Base-by-base conservation (phyloP, 2,888 invertebrate species). In the Scelioninae gen. 1 region DNA sequence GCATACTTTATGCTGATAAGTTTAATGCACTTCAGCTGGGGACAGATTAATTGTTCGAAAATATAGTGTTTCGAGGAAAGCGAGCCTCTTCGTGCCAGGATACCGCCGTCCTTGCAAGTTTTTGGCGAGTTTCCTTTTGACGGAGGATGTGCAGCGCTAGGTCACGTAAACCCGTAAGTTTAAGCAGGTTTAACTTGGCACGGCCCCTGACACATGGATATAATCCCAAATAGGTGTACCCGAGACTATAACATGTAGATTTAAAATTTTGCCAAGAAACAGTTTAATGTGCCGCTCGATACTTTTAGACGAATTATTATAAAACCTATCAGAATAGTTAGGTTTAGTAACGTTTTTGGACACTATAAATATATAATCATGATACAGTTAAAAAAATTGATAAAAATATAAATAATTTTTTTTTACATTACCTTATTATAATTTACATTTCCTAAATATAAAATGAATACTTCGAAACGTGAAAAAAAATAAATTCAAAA, bases 81-180 rank as follows among this genome's bases (percentile, higher is more conserved):
- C 55, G 72, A 82, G 56, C 77, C 63, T 29, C 68, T 82, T 63
- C 72, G 82, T 82, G 82, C 82, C 82, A 78, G 82, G 82, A 82
- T 82, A 77, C 49, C 32, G 77, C 53, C 82, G 53, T 71, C 77
- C 69, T 66, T 60, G 68, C 82, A 78, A 82, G 82, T 82, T 77
- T 78, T 82, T 68, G 63, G 82, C 68, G 72, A 82, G 77, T 72
- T 82, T 72, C 77, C 77, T 78, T 82, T 77, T 75, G 77, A 78
- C 72, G 74, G 40, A 82, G 77, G 77, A 78, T 78, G 77, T 78
- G 82, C 62, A 40, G 82, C 56, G 68, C 60, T 69, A 56, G 82
- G 82, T 82, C 82, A 82, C 82, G 82, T 82, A 82, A 82, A 55
- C 82, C 69, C 68, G 63, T 82, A 82, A 82, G 76, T 82, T 82